These are phyloP conservation scores for Calosoma granatense DNA, from an alignment of 1,140 invertebrate species.

Conservation along the genomic window DNA sequence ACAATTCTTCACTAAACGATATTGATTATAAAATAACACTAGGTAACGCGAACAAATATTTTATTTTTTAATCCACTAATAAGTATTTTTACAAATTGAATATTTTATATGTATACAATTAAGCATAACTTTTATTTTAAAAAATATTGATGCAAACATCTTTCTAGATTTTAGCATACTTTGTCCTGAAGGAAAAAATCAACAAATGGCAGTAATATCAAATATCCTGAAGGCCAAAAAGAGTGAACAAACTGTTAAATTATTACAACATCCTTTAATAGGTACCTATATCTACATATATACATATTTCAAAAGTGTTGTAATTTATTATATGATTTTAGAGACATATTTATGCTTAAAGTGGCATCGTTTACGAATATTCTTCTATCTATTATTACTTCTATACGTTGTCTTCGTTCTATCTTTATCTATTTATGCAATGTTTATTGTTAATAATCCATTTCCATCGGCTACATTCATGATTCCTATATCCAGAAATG, in stretches of 20 bases:
- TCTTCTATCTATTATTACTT: not conserved
- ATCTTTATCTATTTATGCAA: conserved; percentile 11
- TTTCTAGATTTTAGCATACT: conserved; percentile 26
- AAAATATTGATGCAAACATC: not conserved
- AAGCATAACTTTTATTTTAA: not conserved
- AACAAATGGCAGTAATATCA: conserved; percentile 31
- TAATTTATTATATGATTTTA: not conserved
- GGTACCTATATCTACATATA: conserved; percentile 16
- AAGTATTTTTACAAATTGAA: too few relatives aligned
- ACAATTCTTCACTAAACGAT: not conserved
- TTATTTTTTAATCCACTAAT: not conserved
- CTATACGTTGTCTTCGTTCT: not conserved
- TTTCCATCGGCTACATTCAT: not conserved
- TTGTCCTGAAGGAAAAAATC: conserved; percentile 16
- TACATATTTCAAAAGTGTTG: too few relatives aligned
- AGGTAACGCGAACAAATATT: not conserved
- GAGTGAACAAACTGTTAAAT: conserved; percentile 21
- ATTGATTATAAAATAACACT: not conserved
- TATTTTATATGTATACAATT: too few relatives aligned
- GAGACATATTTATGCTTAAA: not conserved
- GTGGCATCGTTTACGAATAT: not conserved
- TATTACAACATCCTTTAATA: conserved; percentile 37
- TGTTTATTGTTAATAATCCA: not conserved
- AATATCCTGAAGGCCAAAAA: conserved; percentile 24
- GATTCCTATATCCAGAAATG: conserved; percentile 6